phyloP scores from a whole-genome alignment of 2,888 invertebrate genomes.

The Tridacna gigas region DNA sequence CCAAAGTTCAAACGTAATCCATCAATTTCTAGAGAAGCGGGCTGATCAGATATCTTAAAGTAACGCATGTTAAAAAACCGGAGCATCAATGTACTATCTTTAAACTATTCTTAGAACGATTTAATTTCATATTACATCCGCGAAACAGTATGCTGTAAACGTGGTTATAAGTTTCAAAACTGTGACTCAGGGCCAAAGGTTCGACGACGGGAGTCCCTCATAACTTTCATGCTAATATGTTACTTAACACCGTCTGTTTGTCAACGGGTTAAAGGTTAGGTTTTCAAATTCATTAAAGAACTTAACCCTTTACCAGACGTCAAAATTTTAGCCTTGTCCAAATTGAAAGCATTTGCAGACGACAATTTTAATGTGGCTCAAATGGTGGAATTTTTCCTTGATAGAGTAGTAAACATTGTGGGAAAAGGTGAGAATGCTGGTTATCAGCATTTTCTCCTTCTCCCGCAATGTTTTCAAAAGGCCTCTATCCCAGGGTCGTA shows the following conservation, averaged over 20 bases:
- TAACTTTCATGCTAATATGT: constrained; percentile 22
- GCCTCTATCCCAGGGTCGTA: too few relatives aligned
- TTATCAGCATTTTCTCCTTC: too few relatives aligned
- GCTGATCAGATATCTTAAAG: constrained; percentile 16
- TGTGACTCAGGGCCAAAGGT: not conserved
- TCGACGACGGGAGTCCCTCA: constrained; percentile 13
- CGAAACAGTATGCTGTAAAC: not conserved
- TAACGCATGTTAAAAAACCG: not conserved
- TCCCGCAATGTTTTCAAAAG: too few relatives aligned
- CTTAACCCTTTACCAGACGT: too few relatives aligned
- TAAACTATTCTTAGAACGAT: not conserved
- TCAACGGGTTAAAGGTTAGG: constrained; percentile 19
- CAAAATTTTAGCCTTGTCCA: too few relatives aligned
- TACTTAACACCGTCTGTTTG: constrained; percentile 15
- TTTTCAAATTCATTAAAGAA: constrained; percentile 12
- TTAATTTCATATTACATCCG: not conserved
- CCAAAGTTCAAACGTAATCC: not conserved
- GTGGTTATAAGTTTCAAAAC: constrained; percentile 15
- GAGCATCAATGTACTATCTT: not conserved
- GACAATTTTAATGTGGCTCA: too few relatives aligned
- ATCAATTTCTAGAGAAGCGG: not conserved
- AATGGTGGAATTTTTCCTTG: too few relatives aligned
- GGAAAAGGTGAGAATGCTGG: too few relatives aligned
- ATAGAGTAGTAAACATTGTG: too few relatives aligned
- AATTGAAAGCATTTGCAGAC: too few relatives aligned